Base-by-base conservation (phyloP, 2,113 vertebrate genomes). In the Pseudopipra pipra region DNA sequence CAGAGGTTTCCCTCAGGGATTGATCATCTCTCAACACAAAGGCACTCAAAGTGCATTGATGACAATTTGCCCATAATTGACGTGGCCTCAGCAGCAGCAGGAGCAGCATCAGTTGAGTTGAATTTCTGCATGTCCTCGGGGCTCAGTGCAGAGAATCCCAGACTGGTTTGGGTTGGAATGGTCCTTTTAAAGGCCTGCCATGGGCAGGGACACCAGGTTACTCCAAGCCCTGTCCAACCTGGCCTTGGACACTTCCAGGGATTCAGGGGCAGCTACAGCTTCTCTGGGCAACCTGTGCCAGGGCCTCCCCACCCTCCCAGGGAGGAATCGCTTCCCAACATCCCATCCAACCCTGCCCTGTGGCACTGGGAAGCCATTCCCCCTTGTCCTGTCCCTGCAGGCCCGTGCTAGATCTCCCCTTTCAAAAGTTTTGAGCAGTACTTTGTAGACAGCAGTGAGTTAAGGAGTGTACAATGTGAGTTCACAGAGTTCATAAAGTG, bases 301-400 rank as follows among this genome's bases (percentile, higher is more conserved):
- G 47, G n/a, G 30, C 5, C n/a, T 71, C 0, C 1, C 12, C 27
- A 37, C 11, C 33, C 23, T 70, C 19, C 0, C 41, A 25, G n/a
- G 12, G 8, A 54, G 0, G 0, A n/a, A 56, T 63, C n/a, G 24
- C n/a, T 47, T 3, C 49, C 16, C 20, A 35, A 6, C 14, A 43
- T 56, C 13, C 49, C 41, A 31, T 30, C 35, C 0, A 41, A 0
- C 8, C 56, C 16, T 55, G 41, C 13, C 39, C 15, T 23, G 28
- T 70, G 55, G 27, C 44, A 68, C 8, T 51, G 51, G 51, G 51
- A 52, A 52, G 37, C 37, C 17, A 2, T 18, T 67, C 5, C 54
- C 49, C 52, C 10, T 71, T 75, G 39, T 19, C 54, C 30, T 55
- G 30, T 20, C 11, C 1, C 30, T 55, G 18, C 54, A 55, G 54